phyloP scores from a whole-genome alignment of 2,113 vertebrate species.

The Lynx canadensis region DNA sequence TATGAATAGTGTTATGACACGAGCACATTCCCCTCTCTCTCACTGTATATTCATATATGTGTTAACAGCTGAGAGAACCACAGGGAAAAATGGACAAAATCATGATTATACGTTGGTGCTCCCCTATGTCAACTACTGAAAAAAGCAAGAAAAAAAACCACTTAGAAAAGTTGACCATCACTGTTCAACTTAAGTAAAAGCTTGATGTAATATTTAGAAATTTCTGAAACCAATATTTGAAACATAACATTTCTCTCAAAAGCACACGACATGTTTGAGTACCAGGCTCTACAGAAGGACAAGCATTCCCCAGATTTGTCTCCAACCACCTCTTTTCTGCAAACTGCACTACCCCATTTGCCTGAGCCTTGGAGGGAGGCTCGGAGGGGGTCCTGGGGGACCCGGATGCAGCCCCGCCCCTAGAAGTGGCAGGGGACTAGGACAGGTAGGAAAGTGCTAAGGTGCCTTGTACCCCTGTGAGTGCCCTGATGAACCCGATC shows the following conservation, averaged over 20 bases:
- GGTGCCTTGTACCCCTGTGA: background rate
- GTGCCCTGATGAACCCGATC: background rate
- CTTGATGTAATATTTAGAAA: background rate
- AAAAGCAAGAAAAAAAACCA: background rate
- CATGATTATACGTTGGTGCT: background rate
- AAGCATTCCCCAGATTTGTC: background rate
- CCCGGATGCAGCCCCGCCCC: background rate
- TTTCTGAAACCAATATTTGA: background rate
- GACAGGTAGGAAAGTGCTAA: background rate
- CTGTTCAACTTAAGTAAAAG: background rate
- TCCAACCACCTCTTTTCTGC: background rate
- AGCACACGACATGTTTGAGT: background rate
- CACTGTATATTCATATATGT: background rate
- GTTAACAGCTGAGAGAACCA: background rate
- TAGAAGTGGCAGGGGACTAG: too few species aligned
- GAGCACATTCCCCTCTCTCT: background rate
- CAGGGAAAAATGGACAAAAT: background rate
- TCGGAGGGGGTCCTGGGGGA: background rate
- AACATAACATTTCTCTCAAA: background rate
- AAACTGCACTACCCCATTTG: background rate
- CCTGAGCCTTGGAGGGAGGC: background rate
- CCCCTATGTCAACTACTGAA: background rate
- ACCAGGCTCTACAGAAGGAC: background rate
- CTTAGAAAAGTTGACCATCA: background rate
- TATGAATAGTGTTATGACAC: background rate